Evolutionary conservation across 2,888 invertebrate genomes (phyloP).

Genomic region (Cataglyphis rosenhaueri): DNA sequence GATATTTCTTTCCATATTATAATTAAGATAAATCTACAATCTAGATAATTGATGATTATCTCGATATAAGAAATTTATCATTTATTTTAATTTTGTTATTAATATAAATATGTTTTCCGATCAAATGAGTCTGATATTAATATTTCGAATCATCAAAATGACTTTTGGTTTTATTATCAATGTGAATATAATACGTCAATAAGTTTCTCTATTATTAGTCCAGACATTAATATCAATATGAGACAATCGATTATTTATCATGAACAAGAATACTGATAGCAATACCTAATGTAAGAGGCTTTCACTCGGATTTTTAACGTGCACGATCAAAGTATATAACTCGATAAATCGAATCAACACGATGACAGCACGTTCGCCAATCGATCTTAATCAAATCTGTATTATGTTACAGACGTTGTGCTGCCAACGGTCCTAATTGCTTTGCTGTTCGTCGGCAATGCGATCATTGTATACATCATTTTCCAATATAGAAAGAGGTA

Average conservation of each 20-base stretch:
- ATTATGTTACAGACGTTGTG: conserved; percentile 88
- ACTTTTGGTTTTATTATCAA: neutral
- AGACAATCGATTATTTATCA: conserved; percentile 3
- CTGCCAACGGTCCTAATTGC: conserved; percentile 91
- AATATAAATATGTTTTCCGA: neutral
- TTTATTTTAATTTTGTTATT: neutral
- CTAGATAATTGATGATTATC: neutral
- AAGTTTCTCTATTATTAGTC: neutral
- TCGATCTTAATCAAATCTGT: conserved; percentile 58
- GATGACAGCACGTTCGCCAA: conserved; percentile 35
- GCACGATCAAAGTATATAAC: conserved; percentile 32
- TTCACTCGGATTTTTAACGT: neutral
- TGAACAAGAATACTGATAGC: neutral
- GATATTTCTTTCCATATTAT: neutral
- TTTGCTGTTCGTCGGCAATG: conserved; percentile 90
- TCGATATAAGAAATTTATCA: neutral
- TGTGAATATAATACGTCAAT: neutral
- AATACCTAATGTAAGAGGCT: conserved; percentile 10
- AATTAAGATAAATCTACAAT: neutral
- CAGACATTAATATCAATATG: neutral
- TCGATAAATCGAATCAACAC: conserved; percentile 36
- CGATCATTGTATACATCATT: conserved; percentile 91
- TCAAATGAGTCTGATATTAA: neutral
- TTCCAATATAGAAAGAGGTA: conserved; percentile 91
- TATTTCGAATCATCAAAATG: neutral